Conservation (phyloP, 2,797 vertebrate species). For the Silurus aristotelis region DNA sequence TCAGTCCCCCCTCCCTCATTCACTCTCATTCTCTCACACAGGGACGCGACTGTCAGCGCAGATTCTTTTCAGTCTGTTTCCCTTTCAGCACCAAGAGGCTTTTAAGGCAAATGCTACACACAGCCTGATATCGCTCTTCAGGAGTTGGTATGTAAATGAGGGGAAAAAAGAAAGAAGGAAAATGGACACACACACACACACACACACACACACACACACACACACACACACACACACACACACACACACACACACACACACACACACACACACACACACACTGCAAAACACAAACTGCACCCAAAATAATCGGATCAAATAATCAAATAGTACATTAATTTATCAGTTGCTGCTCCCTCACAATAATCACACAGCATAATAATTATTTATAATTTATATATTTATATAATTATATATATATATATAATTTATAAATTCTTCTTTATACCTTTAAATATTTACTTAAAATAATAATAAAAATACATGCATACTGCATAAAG, state of each 20-base stretch:
- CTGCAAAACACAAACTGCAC: conserved; percentile 1
- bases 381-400: too few relatives aligned
- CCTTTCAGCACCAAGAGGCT: conserved; percentile 81
- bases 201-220: conserved; percentile 28
- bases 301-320: neutral
- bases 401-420: too few relatives aligned
- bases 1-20: conserved; percentile 62
- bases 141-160: conserved; percentile 57
- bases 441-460: too few relatives aligned
- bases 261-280: conserved; percentile 26
- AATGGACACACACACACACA: conserved; percentile 35
- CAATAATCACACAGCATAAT: neutral
- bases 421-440: too few relatives aligned
- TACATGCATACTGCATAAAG: too few relatives aligned
- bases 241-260: conserved; percentile 36
- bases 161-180: conserved; percentile 50
- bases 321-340: neutral
- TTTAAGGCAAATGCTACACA: conserved; percentile 77
- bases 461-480: too few relatives aligned
- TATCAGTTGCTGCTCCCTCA: neutral
- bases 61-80: conserved; percentile 91
- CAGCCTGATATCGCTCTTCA: conserved; percentile 62
- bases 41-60: conserved; percentile 88
- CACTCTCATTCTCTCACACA: conserved; percentile 43
- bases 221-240: conserved; percentile 42